phyloP scores from a whole-genome alignment of 1,140 invertebrate genomes.

The Glossosoma conforme region DNA sequence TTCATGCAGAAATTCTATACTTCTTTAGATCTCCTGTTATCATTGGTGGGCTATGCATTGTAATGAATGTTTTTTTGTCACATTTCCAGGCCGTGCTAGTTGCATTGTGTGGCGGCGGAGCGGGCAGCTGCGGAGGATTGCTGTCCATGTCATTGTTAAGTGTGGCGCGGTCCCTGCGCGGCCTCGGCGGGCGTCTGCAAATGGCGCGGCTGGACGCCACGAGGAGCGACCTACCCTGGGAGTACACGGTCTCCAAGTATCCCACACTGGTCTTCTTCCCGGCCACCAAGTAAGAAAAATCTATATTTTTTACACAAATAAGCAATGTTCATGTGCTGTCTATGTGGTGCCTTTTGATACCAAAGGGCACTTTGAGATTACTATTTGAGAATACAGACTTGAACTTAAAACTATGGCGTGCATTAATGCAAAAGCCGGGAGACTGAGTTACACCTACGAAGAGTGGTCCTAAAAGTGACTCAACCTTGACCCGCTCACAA shows the following conservation, averaged over 20 bases:
- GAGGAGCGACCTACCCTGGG: constrained; percentile 75
- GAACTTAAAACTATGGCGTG: no score
- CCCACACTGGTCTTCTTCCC: constrained; percentile 74
- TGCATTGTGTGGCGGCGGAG: constrained; percentile 63
- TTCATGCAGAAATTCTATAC: no score
- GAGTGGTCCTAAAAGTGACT: no score
- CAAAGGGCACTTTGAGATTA: no score
- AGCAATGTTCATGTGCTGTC: no score
- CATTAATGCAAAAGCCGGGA: no score
- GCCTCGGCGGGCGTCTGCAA: constrained; percentile 35
- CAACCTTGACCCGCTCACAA: no score
- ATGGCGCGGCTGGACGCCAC: constrained; percentile 74
- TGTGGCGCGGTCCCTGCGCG: constrained; percentile 36
- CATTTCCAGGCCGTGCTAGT: constrained; percentile 63
- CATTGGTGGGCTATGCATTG: constrained; percentile 1
- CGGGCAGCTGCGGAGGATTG: constrained; percentile 51
- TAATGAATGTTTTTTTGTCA: constrained; percentile 31
- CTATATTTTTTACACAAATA: no score
- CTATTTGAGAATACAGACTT: no score
- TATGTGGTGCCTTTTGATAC: no score
- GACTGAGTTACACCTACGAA: no score
- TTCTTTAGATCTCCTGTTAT: no score
- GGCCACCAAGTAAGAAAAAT: constrained; percentile 47
- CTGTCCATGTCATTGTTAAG: constrained; percentile 54
- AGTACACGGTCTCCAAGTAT: constrained; percentile 68